Evolutionary conservation across 2,113 vertebrate genomes (phyloP), one percentile per base, ranked within the genome.

Genomic region (Phyllopteryx taeniolatus): DNA sequence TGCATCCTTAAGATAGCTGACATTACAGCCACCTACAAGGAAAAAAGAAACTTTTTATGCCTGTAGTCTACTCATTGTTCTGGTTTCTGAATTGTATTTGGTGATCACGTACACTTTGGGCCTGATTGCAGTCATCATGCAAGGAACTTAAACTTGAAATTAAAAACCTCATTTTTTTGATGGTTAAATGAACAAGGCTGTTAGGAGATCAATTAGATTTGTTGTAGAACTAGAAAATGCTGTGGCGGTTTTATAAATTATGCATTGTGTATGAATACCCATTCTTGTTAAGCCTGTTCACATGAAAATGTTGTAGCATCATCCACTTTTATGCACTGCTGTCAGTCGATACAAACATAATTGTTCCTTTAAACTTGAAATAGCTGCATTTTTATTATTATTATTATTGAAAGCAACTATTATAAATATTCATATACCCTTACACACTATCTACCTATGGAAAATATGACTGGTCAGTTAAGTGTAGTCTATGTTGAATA

Each of bases 221-320:
- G 33, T 42, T 39, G 7, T 42, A 63, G 33, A 42, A n/a, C 39
- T 63, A n/a, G 39, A 43, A 63, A 63, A 63, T 5, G 61, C 35
- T 63, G 61, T 63, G 43, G 35, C 19, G 19, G 1, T 64, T 64
- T 42, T 43, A 64, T 64, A 43, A 43, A 63, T 12, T 64, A n/a
- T 64, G 62, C 10, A 64, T 64, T 3, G 4, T 13, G 39, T 64
- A 6, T n/a, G 62, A 64, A 39, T 63, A 63, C 19, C 19, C 61
- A n/a, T 63, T 39, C 61, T 42, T 63, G 35, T 63, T 43, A 20
- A 63, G 61, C 61, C 35, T 63, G 35, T 64, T 64, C 62, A 43
- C 62, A 44, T 43, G 39, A 43, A n/a, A 42, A 64, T 43, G 44
- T 43, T 12, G 62, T 44, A 6, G 39, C 15, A n/a, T 6, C 57